Evolutionary conservation across 2,797 vertebrate species (phyloP).

Genomic region (Sebastes vulpes): DNA sequence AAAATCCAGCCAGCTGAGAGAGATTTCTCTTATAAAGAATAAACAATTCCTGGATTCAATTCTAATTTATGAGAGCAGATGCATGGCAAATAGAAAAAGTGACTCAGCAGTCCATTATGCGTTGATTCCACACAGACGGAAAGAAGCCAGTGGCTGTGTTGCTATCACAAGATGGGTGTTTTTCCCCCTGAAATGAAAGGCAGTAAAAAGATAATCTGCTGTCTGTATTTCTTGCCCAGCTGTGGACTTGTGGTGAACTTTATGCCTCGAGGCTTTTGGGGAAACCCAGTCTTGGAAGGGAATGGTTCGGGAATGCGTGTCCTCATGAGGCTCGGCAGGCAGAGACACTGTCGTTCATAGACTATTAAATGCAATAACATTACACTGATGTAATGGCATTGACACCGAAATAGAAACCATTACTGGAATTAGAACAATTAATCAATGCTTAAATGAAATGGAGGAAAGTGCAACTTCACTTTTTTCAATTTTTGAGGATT

Average conservation of each 20-base stretch:
- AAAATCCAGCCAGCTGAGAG: slow-evolving; percentile 53
- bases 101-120: slow-evolving; percentile 81
- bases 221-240: slow-evolving; percentile 52
- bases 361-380: slow-evolving; percentile 6
- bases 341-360: slow-evolving; percentile 7
- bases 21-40: slow-evolving; percentile 35
- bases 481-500: no score
- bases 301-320: slow-evolving; percentile 31
- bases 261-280: slow-evolving; percentile 63
- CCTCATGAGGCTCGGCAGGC: slow-evolving; percentile 38
- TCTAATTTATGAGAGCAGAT: slow-evolving; percentile 51
- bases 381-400: neutral
- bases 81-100: slow-evolving; percentile 66
- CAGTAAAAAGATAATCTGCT: slow-evolving; percentile 71
- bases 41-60: slow-evolving; percentile 45
- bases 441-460: neutral
- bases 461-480: neutral
- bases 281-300: slow-evolving; percentile 52
- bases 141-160: slow-evolving; percentile 28
- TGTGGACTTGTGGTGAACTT: slow-evolving; percentile 69
- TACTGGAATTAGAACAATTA: neutral
- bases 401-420: neutral
- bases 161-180: slow-evolving; percentile 59
- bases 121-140: slow-evolving; percentile 63
- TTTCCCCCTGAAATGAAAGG: slow-evolving; percentile 51